Evolutionary conservation across 2,113 vertebrate species (phyloP).

Genomic region (Oxygymnocypris stewartii): DNA sequence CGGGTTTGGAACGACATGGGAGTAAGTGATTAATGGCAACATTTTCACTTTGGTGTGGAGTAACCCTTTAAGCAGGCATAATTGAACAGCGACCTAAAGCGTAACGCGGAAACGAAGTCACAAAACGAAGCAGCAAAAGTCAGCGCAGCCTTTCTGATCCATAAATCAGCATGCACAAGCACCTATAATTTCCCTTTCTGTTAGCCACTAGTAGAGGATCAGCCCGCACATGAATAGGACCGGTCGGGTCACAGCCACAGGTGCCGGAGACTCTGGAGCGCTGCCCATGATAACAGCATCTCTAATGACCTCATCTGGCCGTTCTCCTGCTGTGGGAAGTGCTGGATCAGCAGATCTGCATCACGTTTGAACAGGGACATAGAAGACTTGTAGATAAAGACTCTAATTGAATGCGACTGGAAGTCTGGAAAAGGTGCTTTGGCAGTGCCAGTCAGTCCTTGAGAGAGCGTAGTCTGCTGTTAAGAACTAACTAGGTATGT

Average conservation of each 20-base stretch:
- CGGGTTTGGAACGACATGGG: too few species aligned
- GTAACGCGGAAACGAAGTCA: not conserved
- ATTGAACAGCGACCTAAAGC: not conserved
- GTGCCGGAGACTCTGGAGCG: not conserved
- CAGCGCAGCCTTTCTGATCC: not conserved
- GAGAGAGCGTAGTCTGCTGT: slow-evolving; percentile 23
- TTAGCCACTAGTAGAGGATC: not conserved
- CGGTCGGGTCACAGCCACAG: not conserved
- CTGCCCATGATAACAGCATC: not conserved
- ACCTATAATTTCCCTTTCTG: not conserved
- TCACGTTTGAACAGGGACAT: slow-evolving; percentile 67
- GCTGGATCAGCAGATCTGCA: slow-evolving; percentile 34
- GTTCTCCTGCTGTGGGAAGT: slow-evolving; percentile 5
- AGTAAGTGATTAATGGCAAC: too few species aligned
- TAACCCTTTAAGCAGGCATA: not conserved
- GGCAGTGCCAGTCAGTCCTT: slow-evolving; percentile 57
- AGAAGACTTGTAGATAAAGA: slow-evolving; percentile 67
- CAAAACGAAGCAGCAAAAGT: not conserved
- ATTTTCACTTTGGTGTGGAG: too few species aligned
- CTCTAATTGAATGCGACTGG: slow-evolving; percentile 73
- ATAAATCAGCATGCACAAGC: not conserved
- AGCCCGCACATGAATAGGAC: not conserved
- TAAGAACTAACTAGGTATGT: slow-evolving; percentile 3
- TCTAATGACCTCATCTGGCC: not conserved
- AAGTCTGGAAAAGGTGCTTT: slow-evolving; percentile 74